These are phyloP conservation scores for Gymnosoma rotundatum DNA, from an alignment of 2,888 invertebrate genomes.

Conservation along the genomic window DNA sequence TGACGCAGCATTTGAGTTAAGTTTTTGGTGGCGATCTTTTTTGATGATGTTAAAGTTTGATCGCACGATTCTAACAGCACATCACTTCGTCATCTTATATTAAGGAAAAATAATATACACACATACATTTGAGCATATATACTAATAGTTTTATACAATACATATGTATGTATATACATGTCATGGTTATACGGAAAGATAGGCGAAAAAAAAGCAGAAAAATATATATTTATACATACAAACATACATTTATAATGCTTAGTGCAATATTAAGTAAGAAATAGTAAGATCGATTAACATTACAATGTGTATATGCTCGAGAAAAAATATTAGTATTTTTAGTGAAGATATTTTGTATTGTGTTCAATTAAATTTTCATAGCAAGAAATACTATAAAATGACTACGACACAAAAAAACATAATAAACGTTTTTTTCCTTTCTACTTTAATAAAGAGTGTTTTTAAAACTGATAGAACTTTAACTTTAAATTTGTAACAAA, in stretches of 20 bases:
- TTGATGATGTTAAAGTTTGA: constrained; percentile 69
- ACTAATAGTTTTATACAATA: constrained; percentile 29
- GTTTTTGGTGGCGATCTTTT: constrained; percentile 65
- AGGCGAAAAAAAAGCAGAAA: constrained; percentile 34
- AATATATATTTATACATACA: constrained; percentile 32
- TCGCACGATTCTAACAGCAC: constrained; percentile 75
- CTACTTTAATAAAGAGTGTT: too few species aligned
- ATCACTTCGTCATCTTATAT: constrained; percentile 68
- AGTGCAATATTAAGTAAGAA: constrained; percentile 66
- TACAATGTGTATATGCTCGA: constrained; percentile 51
- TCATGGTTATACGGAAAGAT: constrained; percentile 45
- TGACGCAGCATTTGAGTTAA: constrained; percentile 47
- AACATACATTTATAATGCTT: constrained; percentile 48
- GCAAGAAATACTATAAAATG: too few species aligned
- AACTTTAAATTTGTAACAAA: too few species aligned
- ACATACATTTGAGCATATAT: constrained; percentile 53
- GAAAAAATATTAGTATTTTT: not conserved
- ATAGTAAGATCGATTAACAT: constrained; percentile 68
- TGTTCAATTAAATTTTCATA: too few species aligned
- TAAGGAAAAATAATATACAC: constrained; percentile 34
- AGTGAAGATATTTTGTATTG: too few species aligned
- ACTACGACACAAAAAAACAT: too few species aligned
- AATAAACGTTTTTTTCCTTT: too few species aligned
- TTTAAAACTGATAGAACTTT: too few species aligned
- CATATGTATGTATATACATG: constrained; percentile 40